Evolutionary conservation across 2,888 invertebrate genomes (phyloP).

Genomic region (Onthophagus sagittarius): DNA sequence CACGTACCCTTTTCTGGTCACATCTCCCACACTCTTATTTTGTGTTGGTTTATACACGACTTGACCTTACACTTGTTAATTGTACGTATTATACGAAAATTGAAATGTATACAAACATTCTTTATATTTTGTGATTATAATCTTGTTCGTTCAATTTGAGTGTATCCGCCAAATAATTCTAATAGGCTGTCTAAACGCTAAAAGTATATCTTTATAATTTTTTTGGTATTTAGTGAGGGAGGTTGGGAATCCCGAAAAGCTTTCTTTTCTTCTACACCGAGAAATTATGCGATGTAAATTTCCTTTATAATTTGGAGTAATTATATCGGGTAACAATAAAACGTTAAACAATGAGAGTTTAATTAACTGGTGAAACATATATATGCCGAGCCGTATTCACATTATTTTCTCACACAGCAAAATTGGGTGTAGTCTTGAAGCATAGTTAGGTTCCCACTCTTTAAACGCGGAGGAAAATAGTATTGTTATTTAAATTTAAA

Average conservation of each 20-base stretch:
- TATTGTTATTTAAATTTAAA: neutral
- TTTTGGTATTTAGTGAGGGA: too few relatives aligned
- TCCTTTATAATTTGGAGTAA: neutral
- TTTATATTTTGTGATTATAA: neutral
- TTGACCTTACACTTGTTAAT: slow-evolving; percentile 8
- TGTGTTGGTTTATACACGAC: slow-evolving; percentile 7
- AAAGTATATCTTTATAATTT: neutral
- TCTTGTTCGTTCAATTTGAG: neutral
- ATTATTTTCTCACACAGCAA: neutral
- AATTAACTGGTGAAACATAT: neutral
- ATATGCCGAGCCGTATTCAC: neutral
- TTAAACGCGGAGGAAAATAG: neutral
- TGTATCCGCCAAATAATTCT: neutral
- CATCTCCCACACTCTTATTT: slow-evolving; percentile 9
- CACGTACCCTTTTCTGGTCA: slow-evolving; percentile 8
- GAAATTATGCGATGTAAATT: neutral
- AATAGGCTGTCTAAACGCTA: neutral
- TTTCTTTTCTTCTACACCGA: neutral
- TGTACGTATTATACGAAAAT: neutral
- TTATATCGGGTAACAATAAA: neutral
- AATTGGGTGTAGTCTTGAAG: neutral
- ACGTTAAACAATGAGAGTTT: neutral
- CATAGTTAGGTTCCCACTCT: neutral
- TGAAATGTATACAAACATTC: neutral
- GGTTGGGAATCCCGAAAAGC: neutral